Conservation (phyloP, 2,888 invertebrate species). For the Yponomeuta malinellus region DNA sequence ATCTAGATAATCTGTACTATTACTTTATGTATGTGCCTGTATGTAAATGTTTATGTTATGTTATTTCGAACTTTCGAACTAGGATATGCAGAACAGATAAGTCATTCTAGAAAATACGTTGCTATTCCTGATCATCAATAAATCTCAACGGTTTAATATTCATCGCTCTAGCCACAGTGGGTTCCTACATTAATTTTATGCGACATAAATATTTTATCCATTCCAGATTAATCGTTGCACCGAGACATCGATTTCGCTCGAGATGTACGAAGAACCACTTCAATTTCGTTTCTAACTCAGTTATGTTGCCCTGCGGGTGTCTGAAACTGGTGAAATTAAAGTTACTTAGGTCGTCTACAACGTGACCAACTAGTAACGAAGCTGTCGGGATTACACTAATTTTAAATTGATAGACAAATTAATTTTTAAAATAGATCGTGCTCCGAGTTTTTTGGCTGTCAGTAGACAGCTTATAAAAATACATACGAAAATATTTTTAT, state of each 20-base stretch:
- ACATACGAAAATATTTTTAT: too few relatives aligned
- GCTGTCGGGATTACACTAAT: too few relatives aligned
- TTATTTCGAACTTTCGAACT: background rate
- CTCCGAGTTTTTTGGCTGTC: too few relatives aligned
- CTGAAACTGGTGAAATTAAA: background rate
- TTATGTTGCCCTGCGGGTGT: background rate
- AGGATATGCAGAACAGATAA: slow-evolving; percentile 9
- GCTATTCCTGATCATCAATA: slow-evolving; percentile 35
- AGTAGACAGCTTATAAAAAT: too few relatives aligned
- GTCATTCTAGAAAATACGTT: slow-evolving; percentile 6
- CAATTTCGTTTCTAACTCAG: background rate
- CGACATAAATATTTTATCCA: slow-evolving; percentile 15
- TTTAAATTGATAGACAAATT: too few relatives aligned
- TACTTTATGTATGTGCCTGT: too few relatives aligned
- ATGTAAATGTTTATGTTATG: too few relatives aligned
- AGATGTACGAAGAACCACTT: background rate
- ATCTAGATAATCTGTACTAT: too few relatives aligned
- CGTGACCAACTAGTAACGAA: background rate
- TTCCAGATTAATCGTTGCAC: slow-evolving; percentile 7
- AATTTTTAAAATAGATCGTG: too few relatives aligned
- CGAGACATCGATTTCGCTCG: slow-evolving; percentile 1
- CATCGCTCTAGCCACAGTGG: slow-evolving; percentile 9
- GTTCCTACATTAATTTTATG: slow-evolving; percentile 10
- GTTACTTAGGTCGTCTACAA: background rate
- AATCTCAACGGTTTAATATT: slow-evolving; percentile 30